A percentile compares a stretch with the other conserved stretches of the same genome.
phyloP scores from a whole-genome alignment of 2,113 vertebrate species.

The Isurus oxyrinchus region DNA sequence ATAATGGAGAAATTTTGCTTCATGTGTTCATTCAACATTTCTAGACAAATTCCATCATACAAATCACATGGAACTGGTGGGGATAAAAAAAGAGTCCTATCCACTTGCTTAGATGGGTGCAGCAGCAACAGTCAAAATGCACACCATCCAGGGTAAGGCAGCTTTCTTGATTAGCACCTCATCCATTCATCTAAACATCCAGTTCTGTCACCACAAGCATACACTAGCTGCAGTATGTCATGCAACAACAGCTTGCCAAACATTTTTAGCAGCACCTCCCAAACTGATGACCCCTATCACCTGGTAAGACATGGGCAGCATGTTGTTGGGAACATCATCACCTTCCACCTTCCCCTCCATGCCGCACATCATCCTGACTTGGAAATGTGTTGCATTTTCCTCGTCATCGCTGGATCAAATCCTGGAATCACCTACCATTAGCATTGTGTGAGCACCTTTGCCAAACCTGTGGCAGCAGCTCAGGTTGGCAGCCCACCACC shows the following conservation, averaged over 20 bases:
- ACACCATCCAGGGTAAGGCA: neutral
- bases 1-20: neutral
- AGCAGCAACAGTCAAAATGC: neutral
- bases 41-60: neutral
- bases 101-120: neutral
- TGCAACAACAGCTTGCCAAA: neutral
- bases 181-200: neutral
- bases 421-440: neutral
- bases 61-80: neutral
- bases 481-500: neutral
- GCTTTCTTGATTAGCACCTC: neutral
- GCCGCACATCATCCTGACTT: neutral
- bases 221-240: neutral
- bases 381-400: neutral
- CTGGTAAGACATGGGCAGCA: neutral
- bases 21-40: neutral
- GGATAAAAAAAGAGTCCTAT: neutral
- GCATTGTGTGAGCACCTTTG: neutral
- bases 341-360: neutral
- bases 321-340: neutral
- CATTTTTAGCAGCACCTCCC: neutral
- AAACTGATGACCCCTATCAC: neutral
- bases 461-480: neutral
- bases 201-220: neutral
- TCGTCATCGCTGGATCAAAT: neutral